phyloP scores from a whole-genome alignment of 2,797 vertebrate genomes.

The Chaunax sp. region DNA sequence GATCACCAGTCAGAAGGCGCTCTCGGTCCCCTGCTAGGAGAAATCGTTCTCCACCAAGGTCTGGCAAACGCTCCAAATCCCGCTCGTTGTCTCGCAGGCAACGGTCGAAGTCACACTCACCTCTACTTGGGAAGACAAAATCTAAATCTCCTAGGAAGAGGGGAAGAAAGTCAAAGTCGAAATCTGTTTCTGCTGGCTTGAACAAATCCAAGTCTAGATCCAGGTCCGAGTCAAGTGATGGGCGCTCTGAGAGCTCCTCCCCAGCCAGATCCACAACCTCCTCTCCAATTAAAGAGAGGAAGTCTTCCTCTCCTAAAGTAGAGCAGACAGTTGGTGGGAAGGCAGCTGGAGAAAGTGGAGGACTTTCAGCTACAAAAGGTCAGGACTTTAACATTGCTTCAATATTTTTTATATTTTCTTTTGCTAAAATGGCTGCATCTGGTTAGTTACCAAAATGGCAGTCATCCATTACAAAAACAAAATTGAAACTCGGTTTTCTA shows the following conservation, averaged over 20 bases:
- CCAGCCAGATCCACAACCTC: slow-evolving; percentile 68
- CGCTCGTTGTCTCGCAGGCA: slow-evolving; percentile 72
- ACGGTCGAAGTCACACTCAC: slow-evolving; percentile 70
- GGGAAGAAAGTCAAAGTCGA: slow-evolving; percentile 68
- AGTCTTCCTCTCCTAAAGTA: slow-evolving; percentile 27
- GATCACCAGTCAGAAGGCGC: slow-evolving; percentile 75
- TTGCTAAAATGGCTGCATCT: background rate
- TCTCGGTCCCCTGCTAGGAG: slow-evolving; percentile 75
- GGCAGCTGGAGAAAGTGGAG: slow-evolving; percentile 47
- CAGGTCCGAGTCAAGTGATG: slow-evolving; percentile 78
- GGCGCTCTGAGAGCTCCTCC: slow-evolving; percentile 73
- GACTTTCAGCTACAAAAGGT: slow-evolving; percentile 48
- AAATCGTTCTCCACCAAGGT: slow-evolving; percentile 70
- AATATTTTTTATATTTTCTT: slow-evolving; percentile 1
- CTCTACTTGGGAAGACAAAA: slow-evolving; percentile 56
- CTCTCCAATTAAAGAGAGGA: slow-evolving; percentile 71
- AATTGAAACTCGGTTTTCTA: background rate
- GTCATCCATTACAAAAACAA: background rate
- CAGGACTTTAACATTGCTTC: slow-evolving; percentile 4
- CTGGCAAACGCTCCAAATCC: slow-evolving; percentile 74
- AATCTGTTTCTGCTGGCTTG: slow-evolving; percentile 61
- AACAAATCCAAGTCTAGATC: slow-evolving; percentile 75
- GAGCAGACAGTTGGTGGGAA: slow-evolving; percentile 29
- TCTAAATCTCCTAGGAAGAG: slow-evolving; percentile 72
- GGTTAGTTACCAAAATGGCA: background rate